Evolutionary conservation across 2,888 invertebrate genomes (phyloP).

Genomic region (Eupeodes latifasciatus): DNA sequence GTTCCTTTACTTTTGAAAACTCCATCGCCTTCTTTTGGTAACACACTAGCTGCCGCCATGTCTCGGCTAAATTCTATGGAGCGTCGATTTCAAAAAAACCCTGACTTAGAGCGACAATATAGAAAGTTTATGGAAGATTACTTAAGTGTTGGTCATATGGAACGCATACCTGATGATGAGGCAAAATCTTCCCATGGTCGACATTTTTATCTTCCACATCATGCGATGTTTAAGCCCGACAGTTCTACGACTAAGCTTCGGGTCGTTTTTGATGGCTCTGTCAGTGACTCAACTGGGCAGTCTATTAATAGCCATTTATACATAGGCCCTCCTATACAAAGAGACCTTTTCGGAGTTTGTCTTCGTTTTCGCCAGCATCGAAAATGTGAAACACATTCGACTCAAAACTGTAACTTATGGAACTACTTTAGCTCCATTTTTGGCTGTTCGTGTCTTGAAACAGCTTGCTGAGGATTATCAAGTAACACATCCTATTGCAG

Average conservation of each 20-base stretch:
- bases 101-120: neutral
- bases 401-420: conserved; percentile 35
- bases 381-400: conserved; percentile 14
- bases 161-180: neutral
- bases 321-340: conserved; percentile 32
- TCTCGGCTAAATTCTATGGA: conserved; percentile 23
- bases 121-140: conserved; percentile 29
- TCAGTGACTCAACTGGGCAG: neutral
- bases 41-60: neutral
- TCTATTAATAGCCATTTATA: conserved; percentile 32
- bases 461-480: conserved; percentile 37
- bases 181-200: neutral
- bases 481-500: neutral
- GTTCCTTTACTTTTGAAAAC: conserved; percentile 19
- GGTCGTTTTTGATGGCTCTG: conserved; percentile 38
- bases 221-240: conserved; percentile 2
- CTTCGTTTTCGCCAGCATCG: conserved; percentile 47
- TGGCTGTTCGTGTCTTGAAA: conserved; percentile 26
- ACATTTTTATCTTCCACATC: conserved; percentile 27
- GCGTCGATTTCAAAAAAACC: neutral
- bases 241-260: conserved; percentile 13
- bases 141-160: conserved; percentile 17
- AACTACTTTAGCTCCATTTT: conserved; percentile 35
- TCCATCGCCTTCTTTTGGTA: conserved; percentile 17
- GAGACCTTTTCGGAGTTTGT: conserved; percentile 35